Percentiles rank a stretch among this genome's conserved stretches.
phyloP scores from a whole-genome alignment of 2,797 vertebrate species.

The Typhlichthys subterraneus region DNA sequence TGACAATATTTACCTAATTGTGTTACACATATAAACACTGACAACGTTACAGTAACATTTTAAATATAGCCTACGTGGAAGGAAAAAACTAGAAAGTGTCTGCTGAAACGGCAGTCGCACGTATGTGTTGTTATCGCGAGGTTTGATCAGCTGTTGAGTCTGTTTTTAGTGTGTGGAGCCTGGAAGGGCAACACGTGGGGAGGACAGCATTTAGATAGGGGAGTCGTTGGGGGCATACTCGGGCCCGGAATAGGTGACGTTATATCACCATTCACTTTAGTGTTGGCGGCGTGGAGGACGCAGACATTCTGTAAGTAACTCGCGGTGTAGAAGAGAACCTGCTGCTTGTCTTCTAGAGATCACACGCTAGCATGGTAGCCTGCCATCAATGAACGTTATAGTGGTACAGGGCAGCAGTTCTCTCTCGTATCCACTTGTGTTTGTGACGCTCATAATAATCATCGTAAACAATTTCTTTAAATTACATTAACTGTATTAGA shows the following conservation, averaged over 20 bases:
- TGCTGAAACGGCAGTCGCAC: not conserved
- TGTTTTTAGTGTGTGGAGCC: constrained; percentile 71
- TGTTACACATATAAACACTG: no score
- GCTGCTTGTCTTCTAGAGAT: no score
- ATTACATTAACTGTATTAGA: no score
- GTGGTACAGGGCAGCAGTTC: constrained; percentile 25
- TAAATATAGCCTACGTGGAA: not conserved
- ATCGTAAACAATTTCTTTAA: not conserved
- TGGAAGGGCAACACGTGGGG: constrained; percentile 81
- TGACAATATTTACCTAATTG: no score
- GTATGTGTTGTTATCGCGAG: constrained; percentile 65
- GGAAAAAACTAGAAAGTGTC: not conserved
- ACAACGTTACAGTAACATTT: not conserved
- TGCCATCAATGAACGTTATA: not conserved
- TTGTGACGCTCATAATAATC: not conserved
- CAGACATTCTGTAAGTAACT: constrained; percentile 69
- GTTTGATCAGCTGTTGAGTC: constrained; percentile 78
- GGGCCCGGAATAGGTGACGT: constrained; percentile 45
- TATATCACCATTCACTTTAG: constrained; percentile 41
- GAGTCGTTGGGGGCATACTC: constrained; percentile 49
- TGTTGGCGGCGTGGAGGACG: constrained; percentile 68
- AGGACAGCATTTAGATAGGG: constrained; percentile 58
- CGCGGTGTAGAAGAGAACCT: no score
- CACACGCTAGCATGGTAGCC: constrained; percentile 22
- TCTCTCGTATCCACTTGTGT: constrained; percentile 21